These are phyloP conservation scores for Columba janthina DNA, from an alignment of 2,113 vertebrate species.

Conservation along the genomic window DNA sequence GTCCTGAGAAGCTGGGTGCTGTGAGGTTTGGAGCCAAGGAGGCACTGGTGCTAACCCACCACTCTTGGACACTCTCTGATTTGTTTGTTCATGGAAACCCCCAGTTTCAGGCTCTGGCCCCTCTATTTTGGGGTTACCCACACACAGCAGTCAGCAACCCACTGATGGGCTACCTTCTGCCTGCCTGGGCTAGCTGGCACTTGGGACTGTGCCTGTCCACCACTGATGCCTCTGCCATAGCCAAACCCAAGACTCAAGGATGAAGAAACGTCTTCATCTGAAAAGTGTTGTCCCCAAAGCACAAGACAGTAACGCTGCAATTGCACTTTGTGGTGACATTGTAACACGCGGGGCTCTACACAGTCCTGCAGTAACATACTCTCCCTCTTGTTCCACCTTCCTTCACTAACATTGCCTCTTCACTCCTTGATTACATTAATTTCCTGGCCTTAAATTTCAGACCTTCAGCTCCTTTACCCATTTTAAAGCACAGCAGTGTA, in stretches of 20 bases:
- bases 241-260: neutral
- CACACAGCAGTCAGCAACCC: neutral
- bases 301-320: no score
- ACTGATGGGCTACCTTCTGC: accelerated
- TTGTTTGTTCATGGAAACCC: neutral
- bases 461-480: neutral
- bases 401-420: neutral
- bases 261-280: neutral
- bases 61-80: neutral
- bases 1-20: neutral
- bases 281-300: neutral
- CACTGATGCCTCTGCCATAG: neutral
- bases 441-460: neutral
- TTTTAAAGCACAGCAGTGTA: neutral
- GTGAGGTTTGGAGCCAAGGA: neutral
- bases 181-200: neutral
- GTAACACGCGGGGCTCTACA: neutral
- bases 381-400: neutral
- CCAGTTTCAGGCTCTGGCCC: neutral
- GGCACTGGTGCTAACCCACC: neutral
- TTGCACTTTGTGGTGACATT: neutral
- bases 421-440: neutral
- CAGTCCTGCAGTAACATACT: neutral
- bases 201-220: neutral
- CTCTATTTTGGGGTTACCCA: neutral